These are phyloP conservation scores for Noctua janthina DNA, from an alignment of 2,888 invertebrate genomes.

Conservation along the genomic window DNA sequence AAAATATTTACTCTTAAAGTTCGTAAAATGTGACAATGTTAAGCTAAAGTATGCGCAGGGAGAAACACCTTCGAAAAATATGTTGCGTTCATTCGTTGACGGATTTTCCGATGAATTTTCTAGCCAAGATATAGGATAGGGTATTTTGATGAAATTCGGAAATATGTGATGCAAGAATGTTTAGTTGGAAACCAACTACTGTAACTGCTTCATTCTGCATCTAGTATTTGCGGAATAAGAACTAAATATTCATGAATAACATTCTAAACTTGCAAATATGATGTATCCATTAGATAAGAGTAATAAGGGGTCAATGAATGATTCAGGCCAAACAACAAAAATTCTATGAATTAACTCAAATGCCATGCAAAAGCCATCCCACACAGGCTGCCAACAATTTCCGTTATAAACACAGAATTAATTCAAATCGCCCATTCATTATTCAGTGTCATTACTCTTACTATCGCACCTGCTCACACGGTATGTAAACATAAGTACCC, in stretches of 20 bases:
- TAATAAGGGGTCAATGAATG: background rate
- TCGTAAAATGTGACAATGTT: background rate
- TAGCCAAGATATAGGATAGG: background rate
- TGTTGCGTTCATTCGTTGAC: background rate
- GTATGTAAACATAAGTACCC: constrained; percentile 32
- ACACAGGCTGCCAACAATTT: constrained; percentile 41
- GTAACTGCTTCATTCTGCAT: background rate
- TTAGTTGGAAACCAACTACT: background rate
- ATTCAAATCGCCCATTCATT: constrained; percentile 59
- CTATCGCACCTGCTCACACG: constrained; percentile 57
- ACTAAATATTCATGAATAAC: background rate
- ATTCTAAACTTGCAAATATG: background rate
- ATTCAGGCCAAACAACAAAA: constrained; percentile 1
- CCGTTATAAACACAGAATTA: constrained; percentile 55
- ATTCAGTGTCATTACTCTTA: constrained; percentile 59
- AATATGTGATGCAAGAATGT: background rate
- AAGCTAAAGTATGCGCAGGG: constrained; percentile 22
- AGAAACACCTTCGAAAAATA: constrained; percentile 3
- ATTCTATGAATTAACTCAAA: constrained; percentile 11
- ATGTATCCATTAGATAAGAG: background rate
- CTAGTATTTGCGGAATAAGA: background rate
- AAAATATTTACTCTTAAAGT: constrained; percentile 32
- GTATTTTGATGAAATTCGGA: background rate
- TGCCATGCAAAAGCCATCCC: constrained; percentile 31
- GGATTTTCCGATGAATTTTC: background rate